phyloP scores from a whole-genome alignment of 2,113 vertebrate genomes.

The Mustela lutreola region DNA sequence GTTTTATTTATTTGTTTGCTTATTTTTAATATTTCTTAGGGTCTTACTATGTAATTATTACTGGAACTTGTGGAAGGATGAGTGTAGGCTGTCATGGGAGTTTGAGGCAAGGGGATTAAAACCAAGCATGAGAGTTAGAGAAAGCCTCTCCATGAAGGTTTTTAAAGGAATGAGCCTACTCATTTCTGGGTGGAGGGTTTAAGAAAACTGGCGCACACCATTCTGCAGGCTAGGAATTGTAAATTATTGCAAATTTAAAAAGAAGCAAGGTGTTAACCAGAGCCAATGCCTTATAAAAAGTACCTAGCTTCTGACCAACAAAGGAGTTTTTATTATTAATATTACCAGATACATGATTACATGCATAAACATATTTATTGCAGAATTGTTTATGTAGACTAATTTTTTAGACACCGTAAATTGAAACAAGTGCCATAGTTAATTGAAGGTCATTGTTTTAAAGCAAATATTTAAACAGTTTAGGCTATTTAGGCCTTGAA shows the following conservation, averaged over 20 bases:
- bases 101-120: not conserved
- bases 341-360: not conserved
- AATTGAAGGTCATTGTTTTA: constrained; percentile 33
- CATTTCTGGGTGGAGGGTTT: not conserved
- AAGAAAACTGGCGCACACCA: not conserved
- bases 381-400: not conserved
- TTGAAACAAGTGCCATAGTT: not conserved
- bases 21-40: constrained; percentile 20
- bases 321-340: not conserved
- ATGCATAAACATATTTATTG: not conserved
- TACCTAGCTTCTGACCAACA: not conserved
- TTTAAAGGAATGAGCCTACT: not conserved
- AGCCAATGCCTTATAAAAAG: not conserved
- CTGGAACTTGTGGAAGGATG: not conserved
- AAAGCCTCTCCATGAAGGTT: not conserved
- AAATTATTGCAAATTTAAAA: not conserved
- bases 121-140: not conserved
- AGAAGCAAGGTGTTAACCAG: not conserved
- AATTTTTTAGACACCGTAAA: not conserved
- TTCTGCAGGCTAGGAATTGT: not conserved
- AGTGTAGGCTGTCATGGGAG: not conserved
- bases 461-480: constrained; percentile 20
- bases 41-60: not conserved
- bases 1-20: not conserved
- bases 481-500: not conserved